Conservation (phyloP, 2,888 invertebrate species). For the Cantharis nigra region DNA sequence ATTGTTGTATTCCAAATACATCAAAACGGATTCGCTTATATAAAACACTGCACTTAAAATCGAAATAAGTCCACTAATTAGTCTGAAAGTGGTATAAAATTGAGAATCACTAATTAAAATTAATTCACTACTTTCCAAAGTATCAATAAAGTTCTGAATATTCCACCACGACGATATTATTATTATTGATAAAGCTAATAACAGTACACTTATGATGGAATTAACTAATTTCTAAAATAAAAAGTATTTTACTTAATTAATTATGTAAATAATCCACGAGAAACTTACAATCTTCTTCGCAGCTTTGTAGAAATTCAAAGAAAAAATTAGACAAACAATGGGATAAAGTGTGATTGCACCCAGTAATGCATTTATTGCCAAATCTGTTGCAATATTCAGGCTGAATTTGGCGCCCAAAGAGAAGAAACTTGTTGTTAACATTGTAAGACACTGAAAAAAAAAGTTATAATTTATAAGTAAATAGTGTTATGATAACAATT, state of each 20-base stretch:
- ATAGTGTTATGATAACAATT: neutral
- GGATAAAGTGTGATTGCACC: slow-evolving; percentile 5
- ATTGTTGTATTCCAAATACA: slow-evolving; percentile 9
- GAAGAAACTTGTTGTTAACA: slow-evolving; percentile 4
- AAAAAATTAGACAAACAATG: slow-evolving; percentile 1
- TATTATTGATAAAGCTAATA: neutral
- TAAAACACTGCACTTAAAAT: slow-evolving; percentile 2
- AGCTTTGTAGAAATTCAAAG: neutral
- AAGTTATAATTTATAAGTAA: too few relatives aligned
- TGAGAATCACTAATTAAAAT: neutral
- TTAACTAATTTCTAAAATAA: slow-evolving; percentile 6
- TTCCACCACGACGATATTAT: slow-evolving; percentile 18
- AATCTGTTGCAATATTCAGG: neutral
- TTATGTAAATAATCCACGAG: neutral
- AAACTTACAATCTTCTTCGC: slow-evolving; percentile 2
- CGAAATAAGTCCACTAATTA: slow-evolving; percentile 1
- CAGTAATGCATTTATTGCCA: slow-evolving; percentile 2
- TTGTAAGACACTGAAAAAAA: neutral
- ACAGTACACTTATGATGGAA: neutral
- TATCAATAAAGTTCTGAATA: slow-evolving; percentile 1
- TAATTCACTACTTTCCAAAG: neutral
- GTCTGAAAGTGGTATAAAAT: neutral
- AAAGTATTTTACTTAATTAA: neutral
- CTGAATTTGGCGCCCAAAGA: neutral
- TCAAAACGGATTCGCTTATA: slow-evolving; percentile 7